Conservation (phyloP, 2,113 vertebrate species). For the Ceyx melanurus region DNA sequence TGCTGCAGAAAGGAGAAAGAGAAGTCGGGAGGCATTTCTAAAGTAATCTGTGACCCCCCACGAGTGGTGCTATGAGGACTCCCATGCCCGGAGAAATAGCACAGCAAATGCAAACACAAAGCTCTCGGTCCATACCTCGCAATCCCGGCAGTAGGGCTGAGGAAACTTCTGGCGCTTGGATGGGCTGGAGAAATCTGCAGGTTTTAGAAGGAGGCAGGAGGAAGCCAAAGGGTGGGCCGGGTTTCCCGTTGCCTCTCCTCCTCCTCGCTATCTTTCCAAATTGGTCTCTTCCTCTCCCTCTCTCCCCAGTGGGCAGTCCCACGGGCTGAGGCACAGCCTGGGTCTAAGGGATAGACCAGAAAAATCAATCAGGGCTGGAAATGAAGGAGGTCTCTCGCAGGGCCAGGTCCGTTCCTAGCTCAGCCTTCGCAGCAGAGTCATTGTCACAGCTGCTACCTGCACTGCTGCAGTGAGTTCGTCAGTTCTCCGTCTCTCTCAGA, state of each 20-base stretch:
- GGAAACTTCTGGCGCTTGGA: conserved; percentile 75
- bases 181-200: conserved; percentile 81
- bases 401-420: not conserved
- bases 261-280: conserved; percentile 66
- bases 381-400: not conserved
- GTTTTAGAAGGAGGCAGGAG: conserved; percentile 80
- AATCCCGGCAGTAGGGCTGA: conserved; percentile 75
- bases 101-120: not conserved
- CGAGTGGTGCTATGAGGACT: not conserved
- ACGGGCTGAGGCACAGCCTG: conserved; percentile 51
- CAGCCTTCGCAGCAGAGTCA: not conserved
- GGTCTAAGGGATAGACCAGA: conserved; percentile 53
- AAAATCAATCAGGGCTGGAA: conserved; percentile 45
- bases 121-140: conserved; percentile 72
- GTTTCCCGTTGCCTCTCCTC: conserved; percentile 75
- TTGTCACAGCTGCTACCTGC: not conserved
- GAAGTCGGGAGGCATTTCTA: not conserved
- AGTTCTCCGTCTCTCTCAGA: not conserved
- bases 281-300: conserved; percentile 61
- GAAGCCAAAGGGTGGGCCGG: conserved; percentile 83
- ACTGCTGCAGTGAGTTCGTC: not conserved
- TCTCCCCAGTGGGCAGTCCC: conserved; percentile 64
- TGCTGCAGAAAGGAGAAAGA: not conserved
- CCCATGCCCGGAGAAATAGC: not conserved
- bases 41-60: not conserved